phyloP scores from a whole-genome alignment of 2,797 vertebrate species.

The Scyliorhinus canicula region DNA sequence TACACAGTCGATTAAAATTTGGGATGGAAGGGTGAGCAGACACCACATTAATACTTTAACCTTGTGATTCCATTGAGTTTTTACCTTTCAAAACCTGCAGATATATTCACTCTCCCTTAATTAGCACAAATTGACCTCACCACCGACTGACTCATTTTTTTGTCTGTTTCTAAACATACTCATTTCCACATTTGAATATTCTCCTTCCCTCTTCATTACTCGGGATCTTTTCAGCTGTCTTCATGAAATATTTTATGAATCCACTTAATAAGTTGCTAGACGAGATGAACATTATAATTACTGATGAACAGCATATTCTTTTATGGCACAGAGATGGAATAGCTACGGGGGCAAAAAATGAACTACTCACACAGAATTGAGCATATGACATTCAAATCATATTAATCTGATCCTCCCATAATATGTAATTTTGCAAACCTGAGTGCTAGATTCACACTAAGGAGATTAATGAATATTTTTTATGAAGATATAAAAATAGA shows the following conservation, averaged over 20 bases:
- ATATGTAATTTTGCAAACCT: not conserved
- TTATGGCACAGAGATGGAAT: not conserved
- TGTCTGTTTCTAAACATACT: slow-evolving; percentile 52
- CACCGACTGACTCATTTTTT: slow-evolving; percentile 48
- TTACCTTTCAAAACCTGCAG: not conserved
- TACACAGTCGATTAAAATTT: slow-evolving; percentile 19
- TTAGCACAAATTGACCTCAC: slow-evolving; percentile 51
- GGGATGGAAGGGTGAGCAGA: not conserved
- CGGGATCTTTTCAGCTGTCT: not conserved
- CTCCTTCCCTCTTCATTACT: slow-evolving; percentile 39
- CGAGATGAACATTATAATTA: slow-evolving; percentile 21
- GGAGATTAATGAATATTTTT: slow-evolving; percentile 29
- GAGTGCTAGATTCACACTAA: not conserved
- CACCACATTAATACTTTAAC: slow-evolving; percentile 21
- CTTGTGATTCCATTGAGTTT: not conserved
- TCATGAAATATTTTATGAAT: slow-evolving; percentile 3
- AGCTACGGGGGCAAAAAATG: not conserved
- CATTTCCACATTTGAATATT: slow-evolving; percentile 50
- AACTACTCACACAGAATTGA: not conserved
- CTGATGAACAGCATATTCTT: not conserved
- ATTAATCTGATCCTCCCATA: slow-evolving; percentile 18
- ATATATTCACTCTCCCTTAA: slow-evolving; percentile 42
- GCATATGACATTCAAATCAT: slow-evolving; percentile 27
- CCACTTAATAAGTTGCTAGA: slow-evolving; percentile 18
- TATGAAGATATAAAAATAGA: not conserved